These are phyloP conservation scores for Rhagonycha fulva DNA, from an alignment of 2,888 invertebrate genomes.

Conservation along the genomic window DNA sequence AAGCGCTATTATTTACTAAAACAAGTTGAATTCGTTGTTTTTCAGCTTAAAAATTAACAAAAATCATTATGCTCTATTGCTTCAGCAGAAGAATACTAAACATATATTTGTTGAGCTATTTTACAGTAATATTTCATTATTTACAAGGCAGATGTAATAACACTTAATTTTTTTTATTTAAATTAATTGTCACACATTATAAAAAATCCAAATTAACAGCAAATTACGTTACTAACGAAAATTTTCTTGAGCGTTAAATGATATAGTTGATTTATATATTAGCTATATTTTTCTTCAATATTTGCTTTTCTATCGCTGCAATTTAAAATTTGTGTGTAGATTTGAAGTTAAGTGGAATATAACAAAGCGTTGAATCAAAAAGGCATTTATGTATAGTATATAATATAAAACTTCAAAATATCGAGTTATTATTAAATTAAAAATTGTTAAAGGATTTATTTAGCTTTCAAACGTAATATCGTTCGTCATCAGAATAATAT, in stretches of 20 bases:
- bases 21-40: neutral
- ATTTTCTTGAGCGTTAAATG: neutral
- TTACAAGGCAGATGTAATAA: neutral
- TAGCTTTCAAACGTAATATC: too few species aligned
- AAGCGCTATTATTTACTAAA: neutral
- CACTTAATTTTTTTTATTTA: neutral
- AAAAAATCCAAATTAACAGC: neutral
- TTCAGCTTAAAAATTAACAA: neutral
- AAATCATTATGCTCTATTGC: neutral
- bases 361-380: neutral
- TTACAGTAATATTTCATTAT: neutral
- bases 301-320: neutral
- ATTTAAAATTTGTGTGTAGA: neutral
- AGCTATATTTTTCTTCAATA: neutral
- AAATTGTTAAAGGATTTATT: too few species aligned
- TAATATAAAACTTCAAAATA: too few species aligned
- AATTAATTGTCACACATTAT: neutral
- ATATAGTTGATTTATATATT: neutral
- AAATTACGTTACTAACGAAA: neutral
- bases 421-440: too few species aligned
- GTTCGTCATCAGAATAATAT: too few species aligned
- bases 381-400: too few species aligned
- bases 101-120: neutral
- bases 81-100: neutral
- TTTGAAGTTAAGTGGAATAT: neutral